phyloP scores from a whole-genome alignment of 1,140 invertebrate genomes.

The Macrosteles quadrilineatus region DNA sequence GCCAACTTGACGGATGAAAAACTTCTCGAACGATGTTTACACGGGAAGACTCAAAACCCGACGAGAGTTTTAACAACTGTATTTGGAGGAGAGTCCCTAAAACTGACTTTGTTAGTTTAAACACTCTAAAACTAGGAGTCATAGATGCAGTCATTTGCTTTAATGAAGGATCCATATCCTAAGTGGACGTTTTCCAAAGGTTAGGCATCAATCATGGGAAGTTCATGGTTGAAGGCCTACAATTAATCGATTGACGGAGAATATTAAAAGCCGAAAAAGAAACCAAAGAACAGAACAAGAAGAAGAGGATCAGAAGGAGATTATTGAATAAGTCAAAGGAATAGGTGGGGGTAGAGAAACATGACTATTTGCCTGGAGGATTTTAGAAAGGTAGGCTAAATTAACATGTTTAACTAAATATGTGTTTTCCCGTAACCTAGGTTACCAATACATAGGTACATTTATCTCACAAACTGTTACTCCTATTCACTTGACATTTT shows the following conservation, averaged over 20 bases:
- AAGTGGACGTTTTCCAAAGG: not conserved
- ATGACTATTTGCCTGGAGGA: too few species aligned
- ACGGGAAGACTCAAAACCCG: slow-evolving; percentile 38
- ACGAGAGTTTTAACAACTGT: slow-evolving; percentile 37
- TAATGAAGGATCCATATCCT: slow-evolving; percentile 17
- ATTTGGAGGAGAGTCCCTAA: slow-evolving; percentile 41
- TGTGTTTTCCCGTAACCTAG: too few species aligned
- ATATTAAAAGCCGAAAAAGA: slow-evolving; percentile 9
- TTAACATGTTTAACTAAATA: too few species aligned
- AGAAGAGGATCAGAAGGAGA: too few species aligned
- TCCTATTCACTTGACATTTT: too few species aligned
- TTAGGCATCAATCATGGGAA: not conserved
- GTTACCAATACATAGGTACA: too few species aligned
- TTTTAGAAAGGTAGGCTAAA: too few species aligned
- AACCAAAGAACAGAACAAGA: slow-evolving; percentile 7
- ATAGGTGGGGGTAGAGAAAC: too few species aligned
- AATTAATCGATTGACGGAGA: not conserved
- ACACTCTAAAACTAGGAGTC: slow-evolving; percentile 37
- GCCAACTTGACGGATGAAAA: slow-evolving; percentile 31
- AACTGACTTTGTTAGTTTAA: slow-evolving; percentile 35
- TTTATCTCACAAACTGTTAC: too few species aligned
- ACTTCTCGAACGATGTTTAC: slow-evolving; percentile 31
- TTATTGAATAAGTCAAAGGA: too few species aligned
- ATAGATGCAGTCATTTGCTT: not conserved
- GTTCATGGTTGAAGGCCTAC: not conserved